Evolutionary conservation across 2,797 vertebrate genomes (phyloP), one percentile per base, ranked within the genome.

Genomic region (Hirundo rustica): DNA sequence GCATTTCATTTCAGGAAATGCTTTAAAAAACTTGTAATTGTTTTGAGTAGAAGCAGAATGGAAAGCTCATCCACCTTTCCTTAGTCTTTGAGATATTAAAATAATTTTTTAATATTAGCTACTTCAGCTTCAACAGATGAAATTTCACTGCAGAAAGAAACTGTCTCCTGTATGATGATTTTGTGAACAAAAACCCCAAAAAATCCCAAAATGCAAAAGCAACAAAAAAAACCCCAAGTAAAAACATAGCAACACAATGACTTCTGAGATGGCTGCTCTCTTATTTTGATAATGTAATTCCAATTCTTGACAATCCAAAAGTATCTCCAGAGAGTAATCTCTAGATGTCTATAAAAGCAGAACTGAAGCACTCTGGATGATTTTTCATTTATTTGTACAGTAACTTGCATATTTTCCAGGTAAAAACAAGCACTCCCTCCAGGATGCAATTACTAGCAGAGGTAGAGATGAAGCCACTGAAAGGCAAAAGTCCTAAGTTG

Each of bases 401-500:
- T 71, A 84, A 81, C 11, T 16, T 40, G 16, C 22, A 65, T 57
- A 77, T 71, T 86, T 90, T 92, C 79, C 38, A 90, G 76, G 88
- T 92, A 88, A 92, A 97, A 97, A 64, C n/a, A 91, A 92, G 55
- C 55, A 23, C 18, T 92, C 40, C 40, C 72, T 88, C 73, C 60
- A 57, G 82, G 32, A 70, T 70, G 25, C 55, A 91, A 89, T 74
- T 77, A 88, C 57, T 70, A 72, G 36, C 15, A 40, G 74, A 86
- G n/a, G 64, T 38, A 78, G 53, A 84, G 51, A 76, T 82, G 64
- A 94, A 94, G 76, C 85, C 94, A 95, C 88, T 57, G 70, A 62
- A 92, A 89, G 29, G 42, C 47, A 85, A 75, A 92, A 50, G 55
- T 72, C 62, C 50, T 85, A 34, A 81, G 18, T 3, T 4, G 2